phyloP scores from a whole-genome alignment of 2,113 vertebrate genomes.

The Nothoprocta pentlandii region DNA sequence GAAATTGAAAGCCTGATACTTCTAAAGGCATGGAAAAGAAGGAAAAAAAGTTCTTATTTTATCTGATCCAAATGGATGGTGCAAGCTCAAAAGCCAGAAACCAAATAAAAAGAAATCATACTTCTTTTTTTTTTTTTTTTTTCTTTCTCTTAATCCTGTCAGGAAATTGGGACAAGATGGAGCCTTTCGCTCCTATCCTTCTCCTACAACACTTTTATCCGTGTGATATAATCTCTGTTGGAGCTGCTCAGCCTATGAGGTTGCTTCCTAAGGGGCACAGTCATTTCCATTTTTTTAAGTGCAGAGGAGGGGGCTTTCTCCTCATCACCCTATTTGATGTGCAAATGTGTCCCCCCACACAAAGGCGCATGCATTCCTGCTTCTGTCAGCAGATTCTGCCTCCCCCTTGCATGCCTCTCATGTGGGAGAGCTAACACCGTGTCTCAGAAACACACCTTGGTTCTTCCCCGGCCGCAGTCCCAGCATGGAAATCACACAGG shows the following conservation, averaged over 20 bases:
- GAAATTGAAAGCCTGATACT: slow-evolving; percentile 5
- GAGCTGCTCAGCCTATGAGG: not conserved
- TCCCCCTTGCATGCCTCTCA: not conserved
- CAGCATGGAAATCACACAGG: accelerated
- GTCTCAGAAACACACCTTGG: accelerated
- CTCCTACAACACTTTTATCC: not conserved
- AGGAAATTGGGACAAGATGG: slow-evolving; percentile 51
- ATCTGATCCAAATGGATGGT: not conserved
- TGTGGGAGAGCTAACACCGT: not conserved
- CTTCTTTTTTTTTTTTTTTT: not conserved
- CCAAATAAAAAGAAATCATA: not conserved
- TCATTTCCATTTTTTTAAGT: not conserved
- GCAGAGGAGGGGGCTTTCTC: not conserved
- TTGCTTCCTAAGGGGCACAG: not conserved
- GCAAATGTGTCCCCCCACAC: not conserved
- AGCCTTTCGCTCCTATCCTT: not conserved
- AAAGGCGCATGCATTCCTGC: not conserved
- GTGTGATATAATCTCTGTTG: not conserved
- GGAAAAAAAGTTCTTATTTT: not conserved
- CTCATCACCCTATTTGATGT: not conserved
- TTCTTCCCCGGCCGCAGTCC: not conserved
- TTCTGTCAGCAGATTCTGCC: not conserved
- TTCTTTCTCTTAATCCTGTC: slow-evolving; percentile 36
- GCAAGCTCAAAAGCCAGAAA: slow-evolving; percentile 31
- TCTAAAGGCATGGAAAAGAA: not conserved